phyloP scores from a whole-genome alignment of 2,888 invertebrate genomes.

The Mycalesis mineus region DNA sequence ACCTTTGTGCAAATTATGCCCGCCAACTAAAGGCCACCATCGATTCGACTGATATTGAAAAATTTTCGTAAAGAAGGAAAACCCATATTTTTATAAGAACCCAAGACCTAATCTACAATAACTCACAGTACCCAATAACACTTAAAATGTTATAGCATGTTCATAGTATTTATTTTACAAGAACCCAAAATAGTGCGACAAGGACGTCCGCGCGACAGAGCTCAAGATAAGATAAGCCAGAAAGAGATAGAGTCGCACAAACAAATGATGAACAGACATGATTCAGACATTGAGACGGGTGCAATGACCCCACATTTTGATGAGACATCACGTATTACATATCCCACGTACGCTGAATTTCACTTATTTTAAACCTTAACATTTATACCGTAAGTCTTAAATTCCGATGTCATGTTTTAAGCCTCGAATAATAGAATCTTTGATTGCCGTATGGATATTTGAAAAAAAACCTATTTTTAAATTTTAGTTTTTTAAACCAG shows the following conservation, averaged over 20 bases:
- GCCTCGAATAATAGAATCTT: constrained; percentile 12
- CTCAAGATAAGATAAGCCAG: constrained; percentile 40
- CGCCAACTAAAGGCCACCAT: too few relatives aligned
- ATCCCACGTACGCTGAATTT: constrained; percentile 10
- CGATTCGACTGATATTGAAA: too few relatives aligned
- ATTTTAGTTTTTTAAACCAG: too few relatives aligned
- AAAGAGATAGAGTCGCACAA: constrained; percentile 40
- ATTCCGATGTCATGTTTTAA: background rate
- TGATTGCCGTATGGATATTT: constrained; percentile 23
- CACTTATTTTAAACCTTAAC: constrained; percentile 16
- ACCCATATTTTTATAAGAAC: too few relatives aligned
- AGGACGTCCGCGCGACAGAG: constrained; percentile 26
- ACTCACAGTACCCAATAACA: too few relatives aligned
- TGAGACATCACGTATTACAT: constrained; percentile 45
- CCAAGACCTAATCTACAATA: too few relatives aligned
- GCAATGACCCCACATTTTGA: constrained; percentile 53
- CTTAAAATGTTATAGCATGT: too few relatives aligned
- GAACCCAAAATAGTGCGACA: constrained; percentile 24
- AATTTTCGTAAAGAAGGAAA: too few relatives aligned
- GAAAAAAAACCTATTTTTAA: constrained; percentile 5
- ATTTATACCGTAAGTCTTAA: background rate
- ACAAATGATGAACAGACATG: constrained; percentile 48
- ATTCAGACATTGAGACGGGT: constrained; percentile 43
- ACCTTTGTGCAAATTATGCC: too few relatives aligned
- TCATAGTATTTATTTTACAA: background rate